Percentiles rank a stretch among this genome's conserved stretches.
phyloP scores from a whole-genome alignment of 2,113 vertebrate species.

The Takifugu bimaculatus region DNA sequence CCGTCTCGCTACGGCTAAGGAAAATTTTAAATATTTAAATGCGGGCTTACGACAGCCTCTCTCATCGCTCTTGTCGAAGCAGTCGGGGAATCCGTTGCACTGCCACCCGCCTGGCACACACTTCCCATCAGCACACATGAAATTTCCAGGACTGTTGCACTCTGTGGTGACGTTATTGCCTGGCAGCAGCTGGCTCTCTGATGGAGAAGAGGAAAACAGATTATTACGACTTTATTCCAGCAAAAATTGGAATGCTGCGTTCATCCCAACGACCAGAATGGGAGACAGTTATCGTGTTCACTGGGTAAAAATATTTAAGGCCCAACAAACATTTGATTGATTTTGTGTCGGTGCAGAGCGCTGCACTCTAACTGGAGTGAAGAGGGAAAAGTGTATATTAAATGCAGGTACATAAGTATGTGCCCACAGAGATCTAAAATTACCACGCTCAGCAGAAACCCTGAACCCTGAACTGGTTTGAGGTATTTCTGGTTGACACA shows the following conservation, averaged over 20 bases:
- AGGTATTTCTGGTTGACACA: slow-evolving; percentile 30
- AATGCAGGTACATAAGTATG: slow-evolving; percentile 20
- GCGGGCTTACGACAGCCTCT: slow-evolving; percentile 91
- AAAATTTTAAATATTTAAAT: slow-evolving; percentile 8
- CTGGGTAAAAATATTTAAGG: slow-evolving; percentile 25
- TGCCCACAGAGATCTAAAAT: slow-evolving; percentile 11
- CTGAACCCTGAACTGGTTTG: slow-evolving; percentile 1
- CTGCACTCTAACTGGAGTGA: too few relatives aligned
- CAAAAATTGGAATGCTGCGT: too few relatives aligned
- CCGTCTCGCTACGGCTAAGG: slow-evolving; percentile 1
- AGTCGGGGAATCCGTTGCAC: slow-evolving; percentile 89
- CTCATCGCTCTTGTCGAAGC: slow-evolving; percentile 93
- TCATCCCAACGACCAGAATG: too few relatives aligned
- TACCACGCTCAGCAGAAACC: slow-evolving; percentile 12
- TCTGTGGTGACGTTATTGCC: slow-evolving; percentile 94
- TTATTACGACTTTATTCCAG: slow-evolving; percentile 7
- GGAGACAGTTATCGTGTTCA: slow-evolving; percentile 11
- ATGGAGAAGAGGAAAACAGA: neutral
- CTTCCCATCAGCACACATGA: slow-evolving; percentile 91
- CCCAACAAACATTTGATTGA: neutral
- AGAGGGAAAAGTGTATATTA: neutral
- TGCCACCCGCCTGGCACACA: slow-evolving; percentile 92
- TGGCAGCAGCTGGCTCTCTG: slow-evolving; percentile 88
- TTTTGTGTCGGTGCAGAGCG: too few relatives aligned
- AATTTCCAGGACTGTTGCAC: slow-evolving; percentile 95